phyloP scores from a whole-genome alignment of 2,888 invertebrate species.

The Steromphala cineraria region DNA sequence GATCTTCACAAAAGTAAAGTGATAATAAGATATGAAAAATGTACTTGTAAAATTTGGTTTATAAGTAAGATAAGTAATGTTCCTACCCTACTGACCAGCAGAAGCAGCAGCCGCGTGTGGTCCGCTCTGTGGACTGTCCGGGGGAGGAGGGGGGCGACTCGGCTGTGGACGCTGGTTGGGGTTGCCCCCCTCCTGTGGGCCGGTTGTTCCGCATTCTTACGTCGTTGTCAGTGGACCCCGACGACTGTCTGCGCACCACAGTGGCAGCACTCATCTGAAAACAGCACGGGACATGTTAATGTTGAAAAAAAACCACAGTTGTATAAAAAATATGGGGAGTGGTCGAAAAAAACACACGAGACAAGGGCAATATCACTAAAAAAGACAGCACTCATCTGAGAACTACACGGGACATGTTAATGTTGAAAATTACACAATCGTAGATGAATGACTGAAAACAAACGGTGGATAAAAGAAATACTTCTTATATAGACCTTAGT shows the following conservation, averaged over 20 bases:
- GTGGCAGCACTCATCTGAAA: slow-evolving; percentile 67
- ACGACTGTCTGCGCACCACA: slow-evolving; percentile 67
- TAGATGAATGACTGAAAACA: too few relatives aligned
- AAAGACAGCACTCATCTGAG: slow-evolving; percentile 67
- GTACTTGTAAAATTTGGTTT: not conserved
- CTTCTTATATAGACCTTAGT: too few relatives aligned
- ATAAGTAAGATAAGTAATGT: not conserved
- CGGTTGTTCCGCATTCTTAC: slow-evolving; percentile 66
- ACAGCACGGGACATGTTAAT: too few relatives aligned
- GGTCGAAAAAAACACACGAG: too few relatives aligned
- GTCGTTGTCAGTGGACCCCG: slow-evolving; percentile 62
- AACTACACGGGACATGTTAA: too few relatives aligned
- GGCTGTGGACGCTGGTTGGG: slow-evolving; percentile 38
- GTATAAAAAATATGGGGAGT: too few relatives aligned
- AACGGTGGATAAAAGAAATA: too few relatives aligned
- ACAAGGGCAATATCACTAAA: too few relatives aligned
- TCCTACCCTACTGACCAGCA: slow-evolving; percentile 55
- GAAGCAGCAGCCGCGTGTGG: slow-evolving; percentile 64
- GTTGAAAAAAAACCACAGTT: too few relatives aligned
- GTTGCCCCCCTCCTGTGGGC: slow-evolving; percentile 35
- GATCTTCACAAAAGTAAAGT: too few relatives aligned
- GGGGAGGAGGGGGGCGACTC: slow-evolving; percentile 63
- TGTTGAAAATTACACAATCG: too few relatives aligned
- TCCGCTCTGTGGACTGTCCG: slow-evolving; percentile 53
- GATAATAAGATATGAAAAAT: too few relatives aligned